Evolutionary conservation across 2,113 vertebrate genomes (phyloP).

Genomic region (Smithornis capensis): DNA sequence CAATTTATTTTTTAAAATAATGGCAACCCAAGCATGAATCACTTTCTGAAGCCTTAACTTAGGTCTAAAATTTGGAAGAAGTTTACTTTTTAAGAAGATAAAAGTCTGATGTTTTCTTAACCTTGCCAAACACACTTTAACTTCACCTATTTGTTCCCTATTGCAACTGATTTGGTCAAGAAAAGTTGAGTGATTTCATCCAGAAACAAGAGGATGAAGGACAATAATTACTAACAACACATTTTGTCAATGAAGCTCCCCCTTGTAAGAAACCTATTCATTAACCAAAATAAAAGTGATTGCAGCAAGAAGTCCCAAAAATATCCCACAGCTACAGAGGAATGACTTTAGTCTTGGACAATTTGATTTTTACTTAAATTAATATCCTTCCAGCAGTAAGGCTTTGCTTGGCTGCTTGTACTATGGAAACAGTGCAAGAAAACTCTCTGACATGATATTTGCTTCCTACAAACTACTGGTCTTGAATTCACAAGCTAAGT

Average conservation of each 20-base stretch:
- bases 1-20: background rate
- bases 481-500: slow-evolving; percentile 7
- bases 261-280: background rate
- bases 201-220: background rate
- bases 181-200: background rate
- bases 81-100: background rate
- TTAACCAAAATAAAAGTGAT: background rate
- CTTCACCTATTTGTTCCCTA: background rate
- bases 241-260: background rate
- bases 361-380: background rate
- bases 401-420: background rate
- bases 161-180: background rate
- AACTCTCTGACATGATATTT: background rate
- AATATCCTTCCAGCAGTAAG: background rate
- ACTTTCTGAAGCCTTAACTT: background rate
- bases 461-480: slow-evolving; percentile 5
- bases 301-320: background rate
- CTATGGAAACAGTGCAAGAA: background rate
- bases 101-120: background rate
- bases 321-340: background rate
- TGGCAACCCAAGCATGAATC: fast-evolving
- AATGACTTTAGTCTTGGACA: background rate
- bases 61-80: background rate
- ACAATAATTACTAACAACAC: background rate
- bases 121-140: background rate